Evolutionary conservation across 2,113 vertebrate species (phyloP).

Genomic region (Lampris incognitus): DNA sequence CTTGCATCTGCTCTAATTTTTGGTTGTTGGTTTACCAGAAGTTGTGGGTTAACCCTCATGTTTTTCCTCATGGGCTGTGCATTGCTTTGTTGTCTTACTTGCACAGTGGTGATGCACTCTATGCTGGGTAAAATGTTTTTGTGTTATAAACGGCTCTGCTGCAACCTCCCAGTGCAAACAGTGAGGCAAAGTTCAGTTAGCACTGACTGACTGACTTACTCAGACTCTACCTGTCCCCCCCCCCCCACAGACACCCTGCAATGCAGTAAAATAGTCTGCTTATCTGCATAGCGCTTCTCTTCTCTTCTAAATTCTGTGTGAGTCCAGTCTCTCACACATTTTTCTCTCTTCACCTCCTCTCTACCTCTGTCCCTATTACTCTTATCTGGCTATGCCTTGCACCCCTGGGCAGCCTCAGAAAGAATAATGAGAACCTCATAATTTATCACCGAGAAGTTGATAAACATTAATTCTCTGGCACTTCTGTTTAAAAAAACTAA

Average conservation of each 20-base stretch:
- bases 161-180: slow-evolving; percentile 65
- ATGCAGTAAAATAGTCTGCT: slow-evolving; percentile 62
- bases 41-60: slow-evolving; percentile 38
- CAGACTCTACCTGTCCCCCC: slow-evolving; percentile 49
- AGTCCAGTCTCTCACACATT: background rate
- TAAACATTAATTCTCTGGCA: background rate
- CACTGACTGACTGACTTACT: slow-evolving; percentile 48
- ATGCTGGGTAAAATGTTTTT: slow-evolving; percentile 52
- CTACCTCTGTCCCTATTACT: background rate
- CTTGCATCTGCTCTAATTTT: slow-evolving; percentile 32
- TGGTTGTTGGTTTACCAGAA: background rate
- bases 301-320: slow-evolving; percentile 25
- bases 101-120: slow-evolving; percentile 49
- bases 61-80: slow-evolving; percentile 46
- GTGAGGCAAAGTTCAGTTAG: slow-evolving; percentile 74
- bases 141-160: slow-evolving; percentile 39
- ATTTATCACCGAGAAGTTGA: background rate
- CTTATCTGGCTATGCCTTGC: background rate
- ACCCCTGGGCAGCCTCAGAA: background rate
- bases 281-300: slow-evolving; percentile 54
- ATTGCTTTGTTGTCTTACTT: slow-evolving; percentile 39
- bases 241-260: slow-evolving; percentile 54
- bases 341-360: background rate
- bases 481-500: slow-evolving; percentile 20
- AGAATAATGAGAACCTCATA: background rate